Base-by-base conservation (phyloP, 2,113 vertebrate genomes). In the Myotis brandtii region DNA sequence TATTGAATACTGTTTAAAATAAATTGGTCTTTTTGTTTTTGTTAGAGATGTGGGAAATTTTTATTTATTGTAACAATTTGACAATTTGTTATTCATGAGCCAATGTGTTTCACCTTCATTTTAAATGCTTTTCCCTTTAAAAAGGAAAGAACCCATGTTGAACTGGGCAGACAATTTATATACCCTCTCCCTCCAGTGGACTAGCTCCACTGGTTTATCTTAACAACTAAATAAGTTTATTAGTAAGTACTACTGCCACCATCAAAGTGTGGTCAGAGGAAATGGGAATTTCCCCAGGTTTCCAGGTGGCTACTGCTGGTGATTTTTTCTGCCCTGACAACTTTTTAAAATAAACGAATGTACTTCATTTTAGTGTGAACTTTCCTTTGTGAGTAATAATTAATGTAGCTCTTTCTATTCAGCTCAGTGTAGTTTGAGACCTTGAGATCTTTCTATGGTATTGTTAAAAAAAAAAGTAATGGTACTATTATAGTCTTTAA, bases 1-100 rank as follows among this genome's bases (percentile, higher is more conserved):
- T 96, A 93, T 81, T 89, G 88, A 96, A 88, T 94, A 85, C 94
- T 93, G 40, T 72, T 97, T 73, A 83, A 75, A 93, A 80, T 93
- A 90, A 95, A 52, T 96, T 90, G 86, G 32, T 40, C 40, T 80
- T 92, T 94, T 91, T 94, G 17, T 79, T 91, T 84, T 95, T 93
- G 64, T 83, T 82, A 27, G 50, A 87, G 12, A 62, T 89, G 25
- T 64, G 27, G 52, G 80, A 92, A 83, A 67, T 30, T 37, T 91
- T 72, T 76, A 37, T 77, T 73, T 62, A 37, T 86, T 94, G 37
- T 75, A 86, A 37, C 16, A 76, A 7, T 95, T 85, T 89, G 56
- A 86, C 34, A 83, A 34, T 14, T 87, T 72, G 80, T 94, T 93
- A 75, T 37, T 95, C 43, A 48, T 18, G 27, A 81, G 64, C 32